Evolutionary conservation across 1,140 invertebrate genomes (phyloP), one percentile per base, ranked within the genome.

Genomic region (Reticulitermes speratus): DNA sequence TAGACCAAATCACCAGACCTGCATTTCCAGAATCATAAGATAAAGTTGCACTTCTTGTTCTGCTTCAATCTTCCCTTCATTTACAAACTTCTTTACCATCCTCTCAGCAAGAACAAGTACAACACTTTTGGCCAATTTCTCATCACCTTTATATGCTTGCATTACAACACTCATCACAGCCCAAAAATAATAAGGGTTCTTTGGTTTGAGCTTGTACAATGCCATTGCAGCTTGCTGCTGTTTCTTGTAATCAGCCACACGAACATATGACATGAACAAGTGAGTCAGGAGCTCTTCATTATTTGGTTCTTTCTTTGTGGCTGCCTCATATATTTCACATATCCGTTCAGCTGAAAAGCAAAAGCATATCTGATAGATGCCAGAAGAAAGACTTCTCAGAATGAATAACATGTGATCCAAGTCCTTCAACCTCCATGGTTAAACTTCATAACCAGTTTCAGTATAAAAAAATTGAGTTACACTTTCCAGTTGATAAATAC

Each of bases 121-220:
- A 55, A 91, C 88, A 88, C 88, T 88, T 88, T 91, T 91, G 3
- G 91, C 90, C 86, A 91, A 86, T 69, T 91, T 90, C 7, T 90
- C 89, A 38, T 92, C 90, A 9, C 90, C 86, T 90, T 89, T 87
- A 90, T 89, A 87, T 89, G 87, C 87, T 84, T 98, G 97, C 93
- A 99, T 95, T 30, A 99, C 95, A 89, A 98, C 94, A 90, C 97
- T 98, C 96, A 99, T 99, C 25, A 99, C 95, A 86, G 96, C 96
- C 98, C 98, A 99, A 91, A 98, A 99, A 90, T 98, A 99, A 91
- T 99, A 99, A 0, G 97, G 98, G 91, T 97, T 98, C 91, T 99
- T 99, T 45, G 96, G 95, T 90, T 95, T 96, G 48, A 97, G 91
- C 92, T 98, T 98, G 90, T 98, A 99, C 9, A 99, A 92, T 38